These are phyloP conservation scores for Drosophila virilis DNA, from an alignment of 1,140 invertebrate species.

Conservation along the genomic window DNA sequence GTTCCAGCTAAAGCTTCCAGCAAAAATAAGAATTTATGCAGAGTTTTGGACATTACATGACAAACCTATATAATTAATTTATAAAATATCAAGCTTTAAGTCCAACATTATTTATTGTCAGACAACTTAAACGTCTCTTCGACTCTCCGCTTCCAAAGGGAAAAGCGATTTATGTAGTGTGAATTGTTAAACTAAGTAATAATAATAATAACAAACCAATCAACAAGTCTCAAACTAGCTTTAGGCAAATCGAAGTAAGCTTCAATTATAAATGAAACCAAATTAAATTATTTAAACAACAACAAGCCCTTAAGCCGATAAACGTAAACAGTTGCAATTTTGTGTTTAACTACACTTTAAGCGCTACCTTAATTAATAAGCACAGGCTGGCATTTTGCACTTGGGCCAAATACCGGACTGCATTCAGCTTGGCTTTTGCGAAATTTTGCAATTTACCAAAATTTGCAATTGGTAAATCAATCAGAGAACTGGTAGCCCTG, in stretches of 20 bases:
- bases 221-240: not conserved
- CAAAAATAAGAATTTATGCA: too few relatives aligned
- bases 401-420: not conserved
- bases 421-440: not conserved
- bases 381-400: not conserved
- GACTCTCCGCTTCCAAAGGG: too few relatives aligned
- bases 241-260: not conserved
- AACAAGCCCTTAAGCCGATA: not conserved
- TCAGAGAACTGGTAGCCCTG: slow-evolving; percentile 27
- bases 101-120: too few relatives aligned
- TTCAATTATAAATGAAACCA: slow-evolving; percentile 9
- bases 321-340: not conserved
- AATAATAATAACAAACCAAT: not conserved
- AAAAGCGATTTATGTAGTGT: too few relatives aligned
- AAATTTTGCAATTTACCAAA: slow-evolving; percentile 26
- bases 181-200: too few relatives aligned
- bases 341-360: slow-evolving; percentile 9
- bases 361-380: not conserved
- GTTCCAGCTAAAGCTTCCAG: too few relatives aligned
- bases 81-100: too few relatives aligned
- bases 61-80: too few relatives aligned
- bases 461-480: slow-evolving; percentile 35
- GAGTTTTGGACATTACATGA: too few relatives aligned
- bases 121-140: too few relatives aligned
- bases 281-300: slow-evolving; percentile 9